phyloP scores from a whole-genome alignment of 1,140 invertebrate species.

The Calliphora vicina region DNA sequence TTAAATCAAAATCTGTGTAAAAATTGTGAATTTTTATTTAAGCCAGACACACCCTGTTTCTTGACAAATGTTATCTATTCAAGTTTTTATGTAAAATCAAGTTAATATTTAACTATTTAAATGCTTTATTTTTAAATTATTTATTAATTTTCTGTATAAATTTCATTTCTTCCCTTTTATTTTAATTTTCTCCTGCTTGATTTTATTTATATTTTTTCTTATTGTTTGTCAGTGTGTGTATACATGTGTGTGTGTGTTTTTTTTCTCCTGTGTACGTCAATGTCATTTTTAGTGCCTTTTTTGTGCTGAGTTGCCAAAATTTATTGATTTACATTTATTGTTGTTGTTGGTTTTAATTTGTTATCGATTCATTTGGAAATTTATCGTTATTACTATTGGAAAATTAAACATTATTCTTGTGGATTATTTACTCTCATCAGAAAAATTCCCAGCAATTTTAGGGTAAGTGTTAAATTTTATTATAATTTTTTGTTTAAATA shows the following conservation, averaged over 20 bases:
- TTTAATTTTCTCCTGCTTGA: too few species aligned
- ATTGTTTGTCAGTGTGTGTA: background rate
- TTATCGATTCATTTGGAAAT: background rate
- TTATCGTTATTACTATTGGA: background rate
- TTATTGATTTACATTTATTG: background rate
- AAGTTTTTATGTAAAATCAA: too few species aligned
- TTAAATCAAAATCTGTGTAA: too few species aligned
- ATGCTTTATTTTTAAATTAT: too few species aligned
- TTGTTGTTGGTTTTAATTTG: too few species aligned
- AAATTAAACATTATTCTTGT: background rate
- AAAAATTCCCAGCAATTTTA: too few species aligned
- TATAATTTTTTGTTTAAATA: background rate
- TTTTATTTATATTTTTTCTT: background rate
- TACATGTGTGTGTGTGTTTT: background rate
- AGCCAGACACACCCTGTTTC: background rate
- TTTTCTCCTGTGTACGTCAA: background rate
- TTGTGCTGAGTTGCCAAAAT: background rate
- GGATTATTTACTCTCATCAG: background rate
- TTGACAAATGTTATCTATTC: too few species aligned
- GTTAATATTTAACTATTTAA: too few species aligned
- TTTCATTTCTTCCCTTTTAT: too few species aligned
- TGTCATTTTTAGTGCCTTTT: background rate
- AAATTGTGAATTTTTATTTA: too few species aligned
- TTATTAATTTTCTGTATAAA: too few species aligned
- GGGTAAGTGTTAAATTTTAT: background rate